Conservation (phyloP, 92 coral and sea anemone genomes). For the Porites lobata region DNA sequence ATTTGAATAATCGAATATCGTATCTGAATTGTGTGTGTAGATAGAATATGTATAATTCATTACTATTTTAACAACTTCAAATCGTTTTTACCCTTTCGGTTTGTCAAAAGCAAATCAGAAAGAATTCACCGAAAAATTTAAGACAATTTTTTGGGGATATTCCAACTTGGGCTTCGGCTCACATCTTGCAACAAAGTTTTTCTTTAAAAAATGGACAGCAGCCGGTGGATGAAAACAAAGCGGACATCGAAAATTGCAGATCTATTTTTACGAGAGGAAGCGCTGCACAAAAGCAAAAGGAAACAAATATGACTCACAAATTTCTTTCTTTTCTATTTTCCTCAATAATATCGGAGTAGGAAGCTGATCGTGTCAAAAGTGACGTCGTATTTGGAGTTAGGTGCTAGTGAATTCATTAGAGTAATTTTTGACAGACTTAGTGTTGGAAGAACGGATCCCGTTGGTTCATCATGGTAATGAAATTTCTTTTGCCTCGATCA, state of each 20-base stretch:
- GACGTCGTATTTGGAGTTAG: conserved; percentile 62
- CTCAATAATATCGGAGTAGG: conserved; percentile 38
- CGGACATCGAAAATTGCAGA: conserved; percentile 5
- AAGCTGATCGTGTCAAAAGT: conserved; percentile 40
- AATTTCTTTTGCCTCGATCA: conserved; percentile 55
- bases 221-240: conserved; percentile 19
- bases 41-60: conserved; percentile 60
- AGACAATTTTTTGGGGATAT: not conserved
- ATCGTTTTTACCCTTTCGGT: conserved; percentile 53
- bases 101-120: conserved; percentile 57
- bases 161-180: not conserved
- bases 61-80: conserved; percentile 52
- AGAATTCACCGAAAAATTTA: conserved; percentile 27
- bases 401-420: conserved; percentile 68
- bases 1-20: conserved; percentile 62
- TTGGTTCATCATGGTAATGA: conserved; percentile 70
- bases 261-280: conserved; percentile 48
- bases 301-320: conserved; percentile 9
- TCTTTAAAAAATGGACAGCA: conserved; percentile 2
- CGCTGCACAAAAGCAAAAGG: conserved; percentile 28
- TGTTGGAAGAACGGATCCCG: conserved; percentile 46
- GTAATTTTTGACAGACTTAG: conserved; percentile 79
- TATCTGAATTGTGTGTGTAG: conserved; percentile 51
- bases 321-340: conserved; percentile 31
- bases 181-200: not conserved